Conservation (phyloP, 2,113 vertebrate genomes). For the Ondatra zibethicus region DNA sequence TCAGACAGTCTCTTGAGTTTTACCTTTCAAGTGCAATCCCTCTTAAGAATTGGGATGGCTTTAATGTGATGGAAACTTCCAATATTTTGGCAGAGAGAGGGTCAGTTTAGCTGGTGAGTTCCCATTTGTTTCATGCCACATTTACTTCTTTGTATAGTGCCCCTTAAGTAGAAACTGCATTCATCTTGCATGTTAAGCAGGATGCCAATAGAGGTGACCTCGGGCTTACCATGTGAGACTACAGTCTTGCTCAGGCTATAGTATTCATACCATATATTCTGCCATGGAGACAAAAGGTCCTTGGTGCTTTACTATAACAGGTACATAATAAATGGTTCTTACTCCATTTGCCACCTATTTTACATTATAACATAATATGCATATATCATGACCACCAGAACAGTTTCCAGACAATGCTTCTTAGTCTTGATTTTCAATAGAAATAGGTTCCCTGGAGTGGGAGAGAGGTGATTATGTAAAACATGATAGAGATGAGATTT, state of each 20-base stretch:
- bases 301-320: neutral
- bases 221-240: neutral
- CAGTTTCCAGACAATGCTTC: conserved; percentile 13
- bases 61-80: neutral
- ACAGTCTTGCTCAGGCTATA: neutral
- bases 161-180: neutral
- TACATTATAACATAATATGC: neutral
- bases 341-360: neutral
- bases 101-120: neutral
- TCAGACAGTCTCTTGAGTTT: conserved; percentile 23
- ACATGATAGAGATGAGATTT: too few species aligned
- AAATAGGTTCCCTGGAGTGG: neutral
- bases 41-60: neutral
- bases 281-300: neutral
- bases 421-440: conserved; percentile 24
- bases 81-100: neutral
- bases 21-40: neutral
- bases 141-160: neutral
- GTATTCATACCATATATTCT: neutral
- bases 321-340: neutral
- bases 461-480: neutral
- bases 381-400: neutral
- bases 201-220: neutral
- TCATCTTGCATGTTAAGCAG: neutral
- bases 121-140: conserved; percentile 1